Percentiles rank a stretch among this genome's conserved stretches.
Evolutionary conservation across 2,113 vertebrate species (phyloP).

Genomic region (Colius striatus): DNA sequence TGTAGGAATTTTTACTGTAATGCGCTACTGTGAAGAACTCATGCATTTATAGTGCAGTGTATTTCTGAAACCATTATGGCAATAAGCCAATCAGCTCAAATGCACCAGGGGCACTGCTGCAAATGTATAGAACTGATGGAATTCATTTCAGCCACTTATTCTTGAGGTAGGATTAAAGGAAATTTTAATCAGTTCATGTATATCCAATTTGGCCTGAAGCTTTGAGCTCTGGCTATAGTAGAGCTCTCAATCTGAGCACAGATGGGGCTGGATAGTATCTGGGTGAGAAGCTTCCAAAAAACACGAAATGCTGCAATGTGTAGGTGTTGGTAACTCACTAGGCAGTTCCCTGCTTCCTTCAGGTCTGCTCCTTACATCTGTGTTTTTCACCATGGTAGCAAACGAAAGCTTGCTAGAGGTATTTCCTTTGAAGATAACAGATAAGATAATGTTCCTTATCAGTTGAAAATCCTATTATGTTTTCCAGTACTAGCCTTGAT

Average conservation of each 20-base stretch:
- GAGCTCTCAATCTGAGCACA: conserved; percentile 58
- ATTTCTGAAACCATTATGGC: conserved; percentile 54
- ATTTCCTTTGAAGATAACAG: conserved; percentile 23
- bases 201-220: conserved; percentile 58
- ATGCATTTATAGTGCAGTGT: conserved; percentile 46
- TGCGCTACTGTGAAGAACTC: conserved; percentile 15
- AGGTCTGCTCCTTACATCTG: not conserved
- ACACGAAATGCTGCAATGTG: conserved; percentile 13
- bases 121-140: conserved; percentile 37
- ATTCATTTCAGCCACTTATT: conserved; percentile 61
- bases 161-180: conserved; percentile 45
- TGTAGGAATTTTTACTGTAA: conserved; percentile 56
- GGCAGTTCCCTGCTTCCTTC: not conserved
- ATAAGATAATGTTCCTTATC: not conserved
- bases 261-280: conserved; percentile 51
- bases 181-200: conserved; percentile 47
- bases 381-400: not conserved
- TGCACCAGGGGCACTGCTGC: not conserved
- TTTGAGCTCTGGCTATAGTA: conserved; percentile 52
- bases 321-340: conserved; percentile 50
- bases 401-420: not conserved
- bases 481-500: not conserved
- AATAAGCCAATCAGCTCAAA: conserved; percentile 50
- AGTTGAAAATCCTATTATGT: not conserved
- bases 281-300: conserved; percentile 45